Conservation (phyloP, 2,113 vertebrate genomes). For the rabbit (Oryctolagus cuniculus) region mOryCun1.1 NC_091453.1:4853501-4854000, state of each 20-base stretch:
- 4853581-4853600: neutral
- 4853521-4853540: constrained; percentile 59
- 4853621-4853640: constrained; percentile 43
- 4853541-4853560: constrained; percentile 59
- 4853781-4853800: neutral
- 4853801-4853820: too few species aligned
- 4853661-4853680: constrained; percentile 43
- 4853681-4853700: constrained; percentile 35
- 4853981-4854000: too few species aligned
- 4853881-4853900: too few species aligned
- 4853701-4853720: constrained; percentile 60
- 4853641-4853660: constrained; percentile 35
- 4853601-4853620: constrained; percentile 65
- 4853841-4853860: too few species aligned
- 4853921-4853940: too few species aligned
- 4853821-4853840: too few species aligned
- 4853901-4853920: too few species aligned
- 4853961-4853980: too few species aligned
- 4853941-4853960: too few species aligned
- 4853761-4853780: constrained; percentile 48
- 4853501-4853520: constrained; percentile 57
- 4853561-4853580: constrained; percentile 27
- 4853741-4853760: constrained; percentile 50
- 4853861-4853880: too few species aligned
- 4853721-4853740: constrained; percentile 49